Base-by-base conservation (phyloP, 2,888 invertebrate genomes). In the Caenorhabditis sp. region DNA sequence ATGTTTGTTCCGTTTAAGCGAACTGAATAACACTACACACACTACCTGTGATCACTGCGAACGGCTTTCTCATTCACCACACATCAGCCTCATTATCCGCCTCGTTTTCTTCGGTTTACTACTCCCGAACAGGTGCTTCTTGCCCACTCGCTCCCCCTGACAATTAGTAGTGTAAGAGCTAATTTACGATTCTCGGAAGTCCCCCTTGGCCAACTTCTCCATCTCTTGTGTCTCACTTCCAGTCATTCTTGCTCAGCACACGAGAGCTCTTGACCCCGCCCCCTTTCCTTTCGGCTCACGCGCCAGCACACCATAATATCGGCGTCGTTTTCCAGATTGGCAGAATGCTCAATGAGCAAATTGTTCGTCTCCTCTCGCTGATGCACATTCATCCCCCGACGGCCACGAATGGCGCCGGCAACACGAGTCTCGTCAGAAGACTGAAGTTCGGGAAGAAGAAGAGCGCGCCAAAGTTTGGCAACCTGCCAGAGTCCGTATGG, bases 331-430 rank as follows among this genome's bases (percentile, higher is more conserved):
- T 68, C 52, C 68, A 68, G 68, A 68, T 68, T 68, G 68, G 41
- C 68, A 68, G 58, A 74, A 74, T 66, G 66, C 63, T 68, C 50
- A 74, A 73, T 66, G 70, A 75, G 53, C 68, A 75, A 56, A 53
- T 75, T 68, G 62, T 75, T 48, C 56, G 63, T 35, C 53, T 75
- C 7, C 62, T 75, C 43, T 62, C 68, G 45, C 37, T 70, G 56
- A 75, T 75, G 75, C 68, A 75, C 43, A 73, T 73, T 66, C 65
- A 73, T 65, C 73, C 73, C 48, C 59, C 73, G 45, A 37, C 73
- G 11, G 59, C 37, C 13, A 46, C 37, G 30, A 46, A 27, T 9
- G 35, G 46, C 43, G 26, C 50, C 15, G 41, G 22, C 20, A 41
- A 32, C 37, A 50, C 32, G 24, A 68, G 59, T 59, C 20, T 68